Evolutionary conservation across 1,140 invertebrate species (phyloP).

Genomic region (Theocolax elegans): DNA sequence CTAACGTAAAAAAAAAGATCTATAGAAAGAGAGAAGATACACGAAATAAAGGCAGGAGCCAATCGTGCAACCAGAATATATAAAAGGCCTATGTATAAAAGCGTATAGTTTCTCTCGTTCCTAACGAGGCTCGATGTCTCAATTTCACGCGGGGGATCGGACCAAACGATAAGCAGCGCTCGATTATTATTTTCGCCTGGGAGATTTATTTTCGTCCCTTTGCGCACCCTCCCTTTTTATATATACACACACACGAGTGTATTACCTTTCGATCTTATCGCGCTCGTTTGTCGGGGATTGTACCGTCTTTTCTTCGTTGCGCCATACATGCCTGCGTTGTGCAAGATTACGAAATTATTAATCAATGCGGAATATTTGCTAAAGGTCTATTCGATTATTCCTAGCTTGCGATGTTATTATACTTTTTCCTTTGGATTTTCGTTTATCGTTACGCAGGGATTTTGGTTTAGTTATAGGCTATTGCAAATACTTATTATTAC

Average conservation of each 20-base stretch:
- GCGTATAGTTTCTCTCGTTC: constrained; percentile 5
- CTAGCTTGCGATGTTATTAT: too few relatives aligned
- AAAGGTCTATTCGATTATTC: too few relatives aligned
- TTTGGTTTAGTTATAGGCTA: too few relatives aligned
- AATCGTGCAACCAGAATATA: too few relatives aligned
- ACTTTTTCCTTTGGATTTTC: too few relatives aligned
- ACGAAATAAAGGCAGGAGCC: not conserved
- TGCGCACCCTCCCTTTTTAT: not conserved
- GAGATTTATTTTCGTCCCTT: not conserved
- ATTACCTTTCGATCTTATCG: not conserved
- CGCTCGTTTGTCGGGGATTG: not conserved
- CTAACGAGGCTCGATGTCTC: constrained; percentile 59
- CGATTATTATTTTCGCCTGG: constrained; percentile 22
- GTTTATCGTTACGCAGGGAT: too few relatives aligned
- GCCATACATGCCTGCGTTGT: not conserved
- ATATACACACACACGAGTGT: not conserved
- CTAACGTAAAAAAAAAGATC: too few relatives aligned
- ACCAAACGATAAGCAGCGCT: constrained; percentile 21
- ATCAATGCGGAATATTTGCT: not conserved
- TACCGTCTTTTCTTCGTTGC: not conserved
- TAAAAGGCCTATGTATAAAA: constrained; percentile 13
- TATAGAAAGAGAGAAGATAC: too few relatives aligned
- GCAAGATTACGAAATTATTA: constrained; percentile 13
- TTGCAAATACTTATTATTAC: too few relatives aligned
- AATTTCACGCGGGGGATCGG: constrained; percentile 57